Evolutionary conservation across 2,113 vertebrate genomes (phyloP).

Genomic region (Sander lucioperca): DNA sequence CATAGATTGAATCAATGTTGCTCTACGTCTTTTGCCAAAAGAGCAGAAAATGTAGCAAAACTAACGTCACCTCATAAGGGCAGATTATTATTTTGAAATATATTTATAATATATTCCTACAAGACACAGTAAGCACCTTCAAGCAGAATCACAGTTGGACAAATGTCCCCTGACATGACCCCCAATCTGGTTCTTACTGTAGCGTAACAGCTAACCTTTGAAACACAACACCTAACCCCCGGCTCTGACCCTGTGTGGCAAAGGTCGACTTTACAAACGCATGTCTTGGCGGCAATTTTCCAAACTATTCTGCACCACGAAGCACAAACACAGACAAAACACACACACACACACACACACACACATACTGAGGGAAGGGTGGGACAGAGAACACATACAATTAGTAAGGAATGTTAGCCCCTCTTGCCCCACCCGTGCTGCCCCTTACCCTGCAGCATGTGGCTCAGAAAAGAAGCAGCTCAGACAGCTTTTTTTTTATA

Average conservation of each 20-base stretch:
- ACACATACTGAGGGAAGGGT: constrained; percentile 8
- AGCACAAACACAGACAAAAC: constrained; percentile 18
- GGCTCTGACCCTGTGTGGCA: constrained; percentile 14
- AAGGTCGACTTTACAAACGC: constrained; percentile 51
- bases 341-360: constrained; percentile 30
- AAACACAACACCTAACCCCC: constrained; percentile 41
- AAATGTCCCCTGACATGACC: constrained; percentile 1
- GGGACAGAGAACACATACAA: constrained; percentile 55
- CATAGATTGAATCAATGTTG: constrained; percentile 39
- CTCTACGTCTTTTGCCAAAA: constrained; percentile 5
- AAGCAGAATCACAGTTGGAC: neutral
- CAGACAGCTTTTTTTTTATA: neutral
- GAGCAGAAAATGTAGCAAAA: constrained; percentile 31
- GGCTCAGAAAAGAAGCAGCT: constrained; percentile 37
- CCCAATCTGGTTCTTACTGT: constrained; percentile 23
- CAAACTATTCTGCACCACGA: constrained; percentile 48
- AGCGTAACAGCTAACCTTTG: constrained; percentile 43
- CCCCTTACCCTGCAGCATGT: constrained; percentile 25
- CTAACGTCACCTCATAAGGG: neutral
- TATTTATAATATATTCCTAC: neutral
- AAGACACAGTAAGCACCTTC: neutral
- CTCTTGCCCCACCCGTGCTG: constrained; percentile 40
- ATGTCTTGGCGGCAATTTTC: constrained; percentile 51
- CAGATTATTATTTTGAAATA: constrained; percentile 12
- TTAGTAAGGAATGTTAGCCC: constrained; percentile 72